Base-by-base conservation (phyloP, 53 echinoderm and acorn worm genomes). In the Holothuria leucospilota region DNA sequence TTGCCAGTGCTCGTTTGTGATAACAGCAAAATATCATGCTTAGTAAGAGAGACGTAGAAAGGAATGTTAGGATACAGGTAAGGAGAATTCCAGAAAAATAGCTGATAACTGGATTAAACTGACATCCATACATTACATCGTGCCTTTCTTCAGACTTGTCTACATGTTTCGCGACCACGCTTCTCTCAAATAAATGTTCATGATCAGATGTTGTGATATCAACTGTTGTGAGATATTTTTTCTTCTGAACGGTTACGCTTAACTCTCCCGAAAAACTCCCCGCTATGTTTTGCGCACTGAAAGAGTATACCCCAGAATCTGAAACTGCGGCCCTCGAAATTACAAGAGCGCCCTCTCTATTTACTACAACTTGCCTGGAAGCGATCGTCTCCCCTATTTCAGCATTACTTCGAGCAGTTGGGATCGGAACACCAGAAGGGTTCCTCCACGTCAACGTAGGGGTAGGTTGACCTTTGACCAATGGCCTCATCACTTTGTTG, bases 381-480 rank as follows among this genome's bases (percentile, higher is more conserved):
- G 14, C 40, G 29, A 14, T 30, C 72, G 42, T 23, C 2, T 39
- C 72, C 8, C 39, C 21, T 15, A 46, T 21, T 12, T 72, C 72
- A 46, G n/a, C 42, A n/a, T 39, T 72, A 20, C 6, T 72, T 34
- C 13, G 13, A n/a, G 21, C 42, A 46, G 15, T 7, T 72, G 72
- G 72, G 6, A 72, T 39, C 23, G 39, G 42, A 7, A 46, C 34
- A 39, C 72, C 72, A 0, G 72, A 72, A 6, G 72, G 72, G 20
- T 46, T 72, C 34, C n/a, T 41, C 72, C 72, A 72, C 15, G 23
- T 46, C 23, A 72, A 72, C 29, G 42, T 41, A n/a, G 72, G 72
- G 13, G 72, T 5, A 30, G 72, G 72, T 72, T 72, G 72, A 72
- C 72, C 72, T 72, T 16, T 72, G 7, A 72, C 72, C 40, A 14